phyloP scores from a whole-genome alignment of 2,113 vertebrate species.

The Rostratula benghalensis region DNA sequence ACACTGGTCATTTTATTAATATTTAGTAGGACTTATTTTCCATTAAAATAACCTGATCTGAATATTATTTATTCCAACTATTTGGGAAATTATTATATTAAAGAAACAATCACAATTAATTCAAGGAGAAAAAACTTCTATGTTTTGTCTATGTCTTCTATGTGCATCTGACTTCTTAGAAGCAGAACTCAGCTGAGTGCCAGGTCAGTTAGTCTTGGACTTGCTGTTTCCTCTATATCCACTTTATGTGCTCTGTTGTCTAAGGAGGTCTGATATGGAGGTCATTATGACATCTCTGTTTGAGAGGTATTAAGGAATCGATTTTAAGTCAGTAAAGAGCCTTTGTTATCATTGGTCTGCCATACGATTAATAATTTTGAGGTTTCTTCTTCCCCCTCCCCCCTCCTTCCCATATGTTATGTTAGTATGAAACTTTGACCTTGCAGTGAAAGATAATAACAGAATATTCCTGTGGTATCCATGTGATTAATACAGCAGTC shows the following conservation, averaged over 20 bases:
- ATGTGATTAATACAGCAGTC: conserved; percentile 74
- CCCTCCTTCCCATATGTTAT: background rate
- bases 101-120: background rate
- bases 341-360: conserved; percentile 52
- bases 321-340: conserved; percentile 51
- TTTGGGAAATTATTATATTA: background rate
- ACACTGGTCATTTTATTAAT: background rate
- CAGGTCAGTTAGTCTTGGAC: background rate
- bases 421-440: conserved; percentile 72
- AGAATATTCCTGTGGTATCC: conserved; percentile 58
- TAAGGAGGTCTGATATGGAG: conserved; percentile 16
- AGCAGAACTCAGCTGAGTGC: background rate
- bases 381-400: background rate
- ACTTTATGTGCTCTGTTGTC: background rate
- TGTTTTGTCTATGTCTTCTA: too few species aligned
- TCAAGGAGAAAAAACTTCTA: background rate
- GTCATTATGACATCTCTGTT: conserved; percentile 36
- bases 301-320: conserved; percentile 39
- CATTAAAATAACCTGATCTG: background rate
- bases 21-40: background rate
- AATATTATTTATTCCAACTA: background rate
- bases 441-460: conserved; percentile 72
- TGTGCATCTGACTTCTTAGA: background rate
- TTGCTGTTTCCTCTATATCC: background rate
- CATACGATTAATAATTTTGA: conserved; percentile 68